Percentiles rank a stretch among this genome's conserved stretches.
These are phyloP conservation scores for Aulostomus chinensis DNA, from an alignment of 2,797 vertebrate species.

Conservation along the genomic window DNA sequence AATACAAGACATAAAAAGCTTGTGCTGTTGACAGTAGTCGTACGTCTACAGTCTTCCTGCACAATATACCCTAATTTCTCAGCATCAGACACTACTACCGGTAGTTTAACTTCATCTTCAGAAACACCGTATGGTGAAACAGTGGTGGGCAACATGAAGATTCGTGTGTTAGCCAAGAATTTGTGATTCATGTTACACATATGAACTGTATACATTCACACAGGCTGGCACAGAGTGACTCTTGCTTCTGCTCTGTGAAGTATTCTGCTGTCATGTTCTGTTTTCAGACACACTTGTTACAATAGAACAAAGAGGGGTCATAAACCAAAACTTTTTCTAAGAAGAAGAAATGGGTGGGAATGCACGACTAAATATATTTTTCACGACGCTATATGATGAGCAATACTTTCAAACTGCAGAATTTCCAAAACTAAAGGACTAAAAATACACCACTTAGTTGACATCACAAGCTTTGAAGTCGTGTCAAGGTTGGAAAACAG, in stretches of 20 bases:
- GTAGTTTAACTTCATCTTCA: too few relatives aligned
- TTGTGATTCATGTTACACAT: too few relatives aligned
- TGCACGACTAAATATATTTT: conserved; percentile 10
- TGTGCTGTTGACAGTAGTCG: too few relatives aligned
- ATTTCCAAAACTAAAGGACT: conserved; percentile 11
- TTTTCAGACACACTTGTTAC: conserved; percentile 4
- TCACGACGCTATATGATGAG: conserved; percentile 14
- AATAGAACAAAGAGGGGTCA: conserved; percentile 30
- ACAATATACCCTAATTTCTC: too few relatives aligned
- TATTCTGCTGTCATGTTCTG: conserved; percentile 17
- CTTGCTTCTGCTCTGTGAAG: conserved; percentile 6
- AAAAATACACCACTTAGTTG: conserved; percentile 33
- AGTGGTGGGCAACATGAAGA: too few relatives aligned
- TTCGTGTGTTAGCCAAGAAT: too few relatives aligned
- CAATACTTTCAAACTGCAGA: conserved; percentile 1
- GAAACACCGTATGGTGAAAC: too few relatives aligned
- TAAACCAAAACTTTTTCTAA: conserved; percentile 18
- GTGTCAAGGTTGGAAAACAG: conserved; percentile 29
- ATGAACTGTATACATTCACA: too few relatives aligned
- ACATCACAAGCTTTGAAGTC: conserved; percentile 47
- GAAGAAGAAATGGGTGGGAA: conserved; percentile 11
- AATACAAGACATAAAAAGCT: too few relatives aligned
- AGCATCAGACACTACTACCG: too few relatives aligned
- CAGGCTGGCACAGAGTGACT: too few relatives aligned
- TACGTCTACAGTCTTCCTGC: too few relatives aligned